A percentile compares a stretch with the other conserved stretches of the same genome.
These are phyloP conservation scores for Poeciliopsis paucimaculata DNA, from an alignment of 2,797 vertebrate species.

Conservation along the genomic window DNA sequence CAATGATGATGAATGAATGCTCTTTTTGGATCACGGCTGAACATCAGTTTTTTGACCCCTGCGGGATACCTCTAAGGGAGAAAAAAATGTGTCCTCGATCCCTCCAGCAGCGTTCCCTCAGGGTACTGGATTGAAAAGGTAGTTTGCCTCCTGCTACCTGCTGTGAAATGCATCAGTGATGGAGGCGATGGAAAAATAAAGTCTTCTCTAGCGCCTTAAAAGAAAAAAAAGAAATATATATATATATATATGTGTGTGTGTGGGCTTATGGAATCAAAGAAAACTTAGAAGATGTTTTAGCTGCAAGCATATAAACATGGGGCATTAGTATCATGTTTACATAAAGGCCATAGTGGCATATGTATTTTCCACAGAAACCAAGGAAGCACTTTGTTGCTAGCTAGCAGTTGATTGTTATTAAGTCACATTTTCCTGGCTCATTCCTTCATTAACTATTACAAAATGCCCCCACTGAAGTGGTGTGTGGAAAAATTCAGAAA, in stretches of 20 bases:
- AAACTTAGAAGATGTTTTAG: conserved; percentile 2
- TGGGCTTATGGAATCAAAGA: conserved; percentile 17
- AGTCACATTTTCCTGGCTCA: not conserved
- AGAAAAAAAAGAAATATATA: not conserved
- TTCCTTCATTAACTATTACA: not conserved
- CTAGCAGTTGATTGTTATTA: not conserved
- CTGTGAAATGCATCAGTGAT: conserved; percentile 41
- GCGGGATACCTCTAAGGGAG: conserved; percentile 59
- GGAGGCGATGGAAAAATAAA: conserved; percentile 29
- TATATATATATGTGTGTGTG: no score
- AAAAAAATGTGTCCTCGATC: conserved; percentile 55
- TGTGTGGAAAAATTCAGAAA: not conserved
- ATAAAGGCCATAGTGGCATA: not conserved
- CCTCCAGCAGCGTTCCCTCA: conserved; percentile 48
- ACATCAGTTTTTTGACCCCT: conserved; percentile 63
- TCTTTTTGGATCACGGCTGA: conserved; percentile 55
- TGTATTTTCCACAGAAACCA: not conserved
- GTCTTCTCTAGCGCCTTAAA: conserved; percentile 12
- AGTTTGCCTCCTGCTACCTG: conserved; percentile 28
- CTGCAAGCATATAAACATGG: not conserved
- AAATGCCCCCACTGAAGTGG: not conserved
- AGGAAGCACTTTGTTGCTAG: not conserved
- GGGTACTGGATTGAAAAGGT: conserved; percentile 42
- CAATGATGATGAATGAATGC: conserved; percentile 72
- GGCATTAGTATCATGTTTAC: not conserved